A percentile compares a stretch with the other conserved stretches of the same genome.
Evolutionary conservation across 2,888 invertebrate genomes (phyloP).

Genomic region (Sericinus montela): DNA sequence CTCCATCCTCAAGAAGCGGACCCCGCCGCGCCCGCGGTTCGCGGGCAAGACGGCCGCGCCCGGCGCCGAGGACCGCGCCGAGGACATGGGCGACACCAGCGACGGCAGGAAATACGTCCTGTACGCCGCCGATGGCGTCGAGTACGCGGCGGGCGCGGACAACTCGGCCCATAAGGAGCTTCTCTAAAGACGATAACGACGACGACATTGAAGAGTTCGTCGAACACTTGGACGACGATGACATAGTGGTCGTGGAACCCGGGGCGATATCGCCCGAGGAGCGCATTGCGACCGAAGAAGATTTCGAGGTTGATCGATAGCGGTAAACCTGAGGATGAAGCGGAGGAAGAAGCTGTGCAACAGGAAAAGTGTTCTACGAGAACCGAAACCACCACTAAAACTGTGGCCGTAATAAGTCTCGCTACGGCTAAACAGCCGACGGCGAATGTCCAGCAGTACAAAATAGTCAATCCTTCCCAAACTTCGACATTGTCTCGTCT

Average conservation of each 20-base stretch:
- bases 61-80: constrained; percentile 22
- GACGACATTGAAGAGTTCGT: constrained; percentile 58
- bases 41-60: constrained; percentile 50
- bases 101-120: constrained; percentile 82
- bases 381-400: constrained; percentile 74
- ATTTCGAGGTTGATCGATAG: constrained; percentile 82
- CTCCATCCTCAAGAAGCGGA: constrained; percentile 80
- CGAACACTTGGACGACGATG: constrained; percentile 76
- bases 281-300: constrained; percentile 82
- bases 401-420: constrained; percentile 73
- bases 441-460: constrained; percentile 64
- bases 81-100: constrained; percentile 49
- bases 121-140: constrained; percentile 81
- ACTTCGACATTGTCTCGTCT: constrained; percentile 50
- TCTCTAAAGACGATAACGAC: constrained; percentile 49
- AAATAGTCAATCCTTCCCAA: constrained; percentile 56
- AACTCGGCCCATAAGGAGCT: constrained; percentile 66
- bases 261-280: constrained; percentile 81
- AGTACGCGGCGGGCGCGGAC: constrained; percentile 77
- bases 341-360: constrained; percentile 45
- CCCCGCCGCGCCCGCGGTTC: constrained; percentile 75
- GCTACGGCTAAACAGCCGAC: constrained; percentile 64
- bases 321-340: constrained; percentile 77
- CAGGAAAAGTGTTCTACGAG: constrained; percentile 68
- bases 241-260: constrained; percentile 81